phyloP scores from a whole-genome alignment of 2,888 invertebrate species.

The Ceraclea dissimilis region DNA sequence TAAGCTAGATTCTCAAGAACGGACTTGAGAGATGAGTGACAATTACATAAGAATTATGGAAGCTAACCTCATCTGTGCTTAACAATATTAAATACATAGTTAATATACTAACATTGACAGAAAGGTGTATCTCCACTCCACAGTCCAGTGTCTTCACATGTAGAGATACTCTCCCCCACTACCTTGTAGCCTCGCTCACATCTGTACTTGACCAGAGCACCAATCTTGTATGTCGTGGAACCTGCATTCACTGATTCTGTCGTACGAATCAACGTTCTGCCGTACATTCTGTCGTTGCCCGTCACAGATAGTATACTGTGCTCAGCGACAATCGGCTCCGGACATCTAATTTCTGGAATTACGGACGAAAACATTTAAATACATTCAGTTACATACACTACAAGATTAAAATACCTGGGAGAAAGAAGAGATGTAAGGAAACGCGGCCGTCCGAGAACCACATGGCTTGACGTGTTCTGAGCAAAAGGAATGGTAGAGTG shows the following conservation, averaged over 20 bases:
- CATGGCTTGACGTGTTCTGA: too few species aligned
- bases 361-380: background rate
- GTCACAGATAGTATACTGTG: constrained; percentile 84
- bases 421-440: too few species aligned
- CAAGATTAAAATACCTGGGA: too few species aligned
- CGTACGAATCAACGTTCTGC: constrained; percentile 72
- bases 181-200: constrained; percentile 87
- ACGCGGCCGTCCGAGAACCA: too few species aligned
- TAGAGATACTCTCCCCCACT: constrained; percentile 74
- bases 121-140: constrained; percentile 80
- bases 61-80: too few species aligned
- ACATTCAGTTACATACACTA: too few species aligned
- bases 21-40: too few species aligned
- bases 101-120: constrained; percentile 67
- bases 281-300: constrained; percentile 85
- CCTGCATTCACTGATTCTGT: constrained; percentile 57
- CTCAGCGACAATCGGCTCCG: constrained; percentile 73
- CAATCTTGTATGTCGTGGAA: constrained; percentile 76
- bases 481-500: too few species aligned
- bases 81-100: too few species aligned
- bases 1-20: too few species aligned
- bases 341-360: constrained; percentile 73
- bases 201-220: constrained; percentile 78
- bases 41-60: too few species aligned
- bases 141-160: constrained; percentile 76